phyloP scores from a whole-genome alignment of 2,797 vertebrate genomes.

The Tangara arthus region DNA sequence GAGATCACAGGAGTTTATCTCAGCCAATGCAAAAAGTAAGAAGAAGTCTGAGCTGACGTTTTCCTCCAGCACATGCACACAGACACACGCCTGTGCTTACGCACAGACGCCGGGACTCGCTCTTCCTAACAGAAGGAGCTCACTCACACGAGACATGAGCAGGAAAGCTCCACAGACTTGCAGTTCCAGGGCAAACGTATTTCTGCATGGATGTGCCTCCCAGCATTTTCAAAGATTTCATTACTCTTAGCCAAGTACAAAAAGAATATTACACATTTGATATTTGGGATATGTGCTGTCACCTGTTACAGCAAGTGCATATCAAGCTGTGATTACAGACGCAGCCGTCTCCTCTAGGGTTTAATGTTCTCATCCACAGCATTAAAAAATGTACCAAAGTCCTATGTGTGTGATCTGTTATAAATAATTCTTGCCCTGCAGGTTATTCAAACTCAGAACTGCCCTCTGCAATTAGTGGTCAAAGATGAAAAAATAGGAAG shows the following conservation, averaged over 20 bases:
- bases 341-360: neutral
- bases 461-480: constrained; percentile 20
- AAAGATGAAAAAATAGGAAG: neutral
- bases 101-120: neutral
- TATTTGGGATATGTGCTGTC: neutral
- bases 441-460: constrained; percentile 27
- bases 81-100: neutral
- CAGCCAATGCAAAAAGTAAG: neutral
- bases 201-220: neutral
- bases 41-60: neutral
- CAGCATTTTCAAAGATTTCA: neutral
- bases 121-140: neutral
- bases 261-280: neutral
- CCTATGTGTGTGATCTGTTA: neutral
- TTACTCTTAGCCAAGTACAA: neutral
- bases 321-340: neutral
- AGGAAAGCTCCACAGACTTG: neutral
- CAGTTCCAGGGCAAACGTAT: neutral
- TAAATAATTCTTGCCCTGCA: constrained; percentile 36
- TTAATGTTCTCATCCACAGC: neutral
- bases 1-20: neutral
- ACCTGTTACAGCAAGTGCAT: constrained; percentile 8
- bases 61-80: neutral
- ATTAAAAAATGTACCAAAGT: constrained; percentile 35
- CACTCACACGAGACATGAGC: neutral